Base-by-base conservation (phyloP, 2,113 vertebrate species). In the Ameiurus melas region DNA sequence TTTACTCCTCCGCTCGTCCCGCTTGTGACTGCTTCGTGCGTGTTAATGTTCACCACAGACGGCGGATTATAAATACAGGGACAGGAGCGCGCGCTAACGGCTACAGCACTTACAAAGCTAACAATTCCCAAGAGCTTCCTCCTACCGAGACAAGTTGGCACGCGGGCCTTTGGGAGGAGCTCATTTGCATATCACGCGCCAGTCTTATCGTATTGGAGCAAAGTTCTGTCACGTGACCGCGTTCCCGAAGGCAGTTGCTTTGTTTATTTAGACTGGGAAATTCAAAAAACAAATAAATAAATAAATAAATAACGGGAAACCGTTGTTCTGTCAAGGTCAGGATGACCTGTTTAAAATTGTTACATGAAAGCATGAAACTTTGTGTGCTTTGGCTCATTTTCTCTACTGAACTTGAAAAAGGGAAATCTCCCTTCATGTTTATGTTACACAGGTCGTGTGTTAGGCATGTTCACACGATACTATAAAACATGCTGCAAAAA, bases 151-250 rank as follows among this genome's bases (percentile, higher is more conserved):
- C 78, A 83, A 64, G 78, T 83, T 60, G 83, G 78, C 73, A 43
- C 64, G 79, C 51, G 16, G 80, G 33, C 20, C 47, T 73, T 90
- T 89, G 89, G 91, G 92, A 90, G 92, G 86, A 82, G 79, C 51
- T 88, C 64, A 19, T 90, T 87, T 87, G 89, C 90, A 85, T 57
- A 85, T 27, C 43, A 86, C 90, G 85, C 89, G 85, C 62, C 89
- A 87, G 88, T 90, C 85, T 90, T 62, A 83, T 84, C 79, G 64
- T 60, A 85, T 90, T 93, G 93, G 93, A 93, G 91, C 90, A 92
- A 96, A 96, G 94, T 95, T 95, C 92, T 90, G 78, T 91, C 89
- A 87, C 89, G 68, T 89, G 89, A 87, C 62, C 33, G 6, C 55
- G n/a, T 25, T 33, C 19, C 9, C 2, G 0, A 51, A 1, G 27